Evolutionary conservation across 2,888 invertebrate species (phyloP).

Genomic region (Bhutanitis thaidina): DNA sequence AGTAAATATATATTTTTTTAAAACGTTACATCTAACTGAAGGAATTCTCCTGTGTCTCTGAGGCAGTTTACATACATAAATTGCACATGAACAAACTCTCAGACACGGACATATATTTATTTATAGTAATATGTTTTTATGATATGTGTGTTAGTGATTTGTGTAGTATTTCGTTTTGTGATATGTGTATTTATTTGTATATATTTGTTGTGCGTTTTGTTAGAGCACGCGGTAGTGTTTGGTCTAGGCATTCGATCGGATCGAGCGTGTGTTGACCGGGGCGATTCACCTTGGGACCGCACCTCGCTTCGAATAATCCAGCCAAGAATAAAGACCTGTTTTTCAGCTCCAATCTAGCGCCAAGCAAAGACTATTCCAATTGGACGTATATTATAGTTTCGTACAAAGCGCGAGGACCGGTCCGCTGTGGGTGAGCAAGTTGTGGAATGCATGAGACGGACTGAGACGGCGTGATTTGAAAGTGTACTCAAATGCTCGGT

Average conservation of each 20-base stretch:
- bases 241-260: constrained; percentile 67
- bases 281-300: constrained; percentile 74
- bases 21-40: too few relatives aligned
- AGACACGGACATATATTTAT: too few relatives aligned
- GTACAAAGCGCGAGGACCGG: constrained; percentile 74
- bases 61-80: too few relatives aligned
- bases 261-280: constrained; percentile 70
- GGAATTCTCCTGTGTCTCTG: too few relatives aligned
- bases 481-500: constrained; percentile 57
- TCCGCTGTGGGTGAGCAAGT: constrained; percentile 78
- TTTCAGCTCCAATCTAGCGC: constrained; percentile 37
- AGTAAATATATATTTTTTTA: too few relatives aligned
- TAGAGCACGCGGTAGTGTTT: constrained; percentile 65
- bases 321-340: constrained; percentile 40
- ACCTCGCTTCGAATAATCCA: constrained; percentile 61
- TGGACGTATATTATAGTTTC: constrained; percentile 55
- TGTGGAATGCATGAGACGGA: constrained; percentile 72
- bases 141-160: too few relatives aligned
- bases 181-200: too few relatives aligned
- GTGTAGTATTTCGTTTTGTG: too few relatives aligned
- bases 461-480: constrained; percentile 67
- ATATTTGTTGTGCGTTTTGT: constrained; percentile 43
- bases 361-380: constrained; percentile 44
- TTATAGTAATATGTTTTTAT: too few relatives aligned
- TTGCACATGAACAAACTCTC: too few relatives aligned